These are phyloP conservation scores for Agrotis ipsilon DNA, from an alignment of 2,888 invertebrate genomes.

Conservation along the genomic window DNA sequence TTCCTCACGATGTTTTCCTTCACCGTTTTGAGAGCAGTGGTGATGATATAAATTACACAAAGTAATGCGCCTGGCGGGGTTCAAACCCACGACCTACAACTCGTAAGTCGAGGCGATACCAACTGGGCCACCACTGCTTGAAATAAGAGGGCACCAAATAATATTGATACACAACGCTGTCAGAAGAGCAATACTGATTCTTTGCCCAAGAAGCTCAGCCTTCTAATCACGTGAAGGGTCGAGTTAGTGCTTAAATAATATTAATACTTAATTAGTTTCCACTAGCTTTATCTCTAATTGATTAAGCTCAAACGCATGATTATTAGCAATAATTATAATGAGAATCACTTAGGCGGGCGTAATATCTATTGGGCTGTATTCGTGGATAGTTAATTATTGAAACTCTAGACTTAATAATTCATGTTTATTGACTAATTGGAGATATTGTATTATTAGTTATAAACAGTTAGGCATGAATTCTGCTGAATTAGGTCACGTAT, in stretches of 20 bases:
- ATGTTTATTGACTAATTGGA: not conserved
- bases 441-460: not conserved
- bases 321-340: constrained; percentile 1
- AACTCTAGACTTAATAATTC: constrained; percentile 2
- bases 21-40: no score
- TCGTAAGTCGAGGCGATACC: no score
- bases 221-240: no score
- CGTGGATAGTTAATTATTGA: constrained; percentile 31
- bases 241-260: not conserved
- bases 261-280: constrained; percentile 9
- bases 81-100: no score
- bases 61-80: no score
- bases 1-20: no score
- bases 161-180: no score
- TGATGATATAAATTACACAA: no score
- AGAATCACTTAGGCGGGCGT: constrained; percentile 2
- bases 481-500: no score
- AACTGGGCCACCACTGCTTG: no score
- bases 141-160: no score
- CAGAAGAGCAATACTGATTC: no score
- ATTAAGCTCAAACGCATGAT: constrained; percentile 1
- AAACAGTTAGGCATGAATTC: not conserved
- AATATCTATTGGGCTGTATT: not conserved
- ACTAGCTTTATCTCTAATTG: constrained; percentile 4
- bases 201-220: not conserved